phyloP scores from a whole-genome alignment of 1,140 invertebrate genomes.

The Nephila pilipes region DNA sequence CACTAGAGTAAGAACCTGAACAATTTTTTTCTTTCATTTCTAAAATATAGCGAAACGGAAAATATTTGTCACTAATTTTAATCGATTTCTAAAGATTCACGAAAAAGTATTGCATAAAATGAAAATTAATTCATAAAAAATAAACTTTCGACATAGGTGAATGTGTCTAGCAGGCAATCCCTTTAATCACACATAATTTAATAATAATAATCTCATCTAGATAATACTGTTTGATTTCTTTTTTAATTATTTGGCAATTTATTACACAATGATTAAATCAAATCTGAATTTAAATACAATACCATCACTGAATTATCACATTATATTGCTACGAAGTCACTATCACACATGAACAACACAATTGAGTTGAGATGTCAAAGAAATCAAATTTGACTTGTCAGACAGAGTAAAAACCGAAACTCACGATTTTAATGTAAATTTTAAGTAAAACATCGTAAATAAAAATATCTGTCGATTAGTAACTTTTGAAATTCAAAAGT shows the following conservation, averaged over 20 bases:
- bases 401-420: background rate
- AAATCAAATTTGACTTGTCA: background rate
- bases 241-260: background rate
- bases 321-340: conserved; percentile 68
- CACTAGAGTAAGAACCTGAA: background rate
- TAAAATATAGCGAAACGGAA: background rate
- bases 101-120: background rate
- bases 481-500: background rate
- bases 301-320: conserved; percentile 47
- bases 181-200: background rate
- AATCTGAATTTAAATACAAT: background rate
- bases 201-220: background rate
- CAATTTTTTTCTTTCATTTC: background rate
- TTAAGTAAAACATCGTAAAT: background rate
- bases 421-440: background rate
- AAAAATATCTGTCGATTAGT: background rate
- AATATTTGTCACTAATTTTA: no score
- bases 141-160: background rate
- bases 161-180: background rate
- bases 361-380: conserved; percentile 51
- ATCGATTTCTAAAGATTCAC: no score
- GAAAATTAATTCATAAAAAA: background rate
- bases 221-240: background rate
- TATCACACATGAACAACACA: conserved; percentile 65
- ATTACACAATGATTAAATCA: background rate